Evolutionary conservation across 1,140 invertebrate species (phyloP).

Genomic region (Heliconius melpomene): DNA sequence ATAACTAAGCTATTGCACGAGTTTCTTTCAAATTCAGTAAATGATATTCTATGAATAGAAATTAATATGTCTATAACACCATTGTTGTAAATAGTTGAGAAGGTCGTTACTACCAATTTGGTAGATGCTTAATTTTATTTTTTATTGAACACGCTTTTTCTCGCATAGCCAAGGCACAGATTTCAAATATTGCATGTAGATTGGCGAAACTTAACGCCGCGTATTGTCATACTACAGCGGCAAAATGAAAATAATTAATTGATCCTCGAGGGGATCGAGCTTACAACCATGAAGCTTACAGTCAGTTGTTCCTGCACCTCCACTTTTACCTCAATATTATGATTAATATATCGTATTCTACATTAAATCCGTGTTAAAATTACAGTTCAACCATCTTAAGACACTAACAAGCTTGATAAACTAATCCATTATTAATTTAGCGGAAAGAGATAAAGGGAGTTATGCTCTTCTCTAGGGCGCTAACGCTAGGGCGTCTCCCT

Average conservation of each 20-base stretch:
- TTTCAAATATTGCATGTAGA: neutral
- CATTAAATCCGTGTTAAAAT: too few species aligned
- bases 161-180: too few species aligned
- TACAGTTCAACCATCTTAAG: too few species aligned
- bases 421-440: neutral
- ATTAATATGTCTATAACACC: too few species aligned
- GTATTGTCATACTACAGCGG: neutral
- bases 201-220: neutral
- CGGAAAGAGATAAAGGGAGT: conserved; percentile 1
- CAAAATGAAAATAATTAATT: neutral
- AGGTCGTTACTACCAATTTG: too few species aligned
- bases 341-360: too few species aligned
- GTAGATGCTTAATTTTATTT: too few species aligned
- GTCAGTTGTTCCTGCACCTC: neutral
- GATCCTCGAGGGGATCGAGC: neutral
- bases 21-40: neutral
- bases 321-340: too few species aligned
- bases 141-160: too few species aligned
- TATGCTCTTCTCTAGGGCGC: neutral
- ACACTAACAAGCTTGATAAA: neutral
- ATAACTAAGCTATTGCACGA: too few species aligned
- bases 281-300: neutral
- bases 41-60: neutral
- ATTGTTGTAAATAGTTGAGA: too few species aligned
- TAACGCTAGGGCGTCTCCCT: neutral